Base-by-base conservation (phyloP, 2,888 invertebrate genomes). In the Cepaea hortensis region DNA sequence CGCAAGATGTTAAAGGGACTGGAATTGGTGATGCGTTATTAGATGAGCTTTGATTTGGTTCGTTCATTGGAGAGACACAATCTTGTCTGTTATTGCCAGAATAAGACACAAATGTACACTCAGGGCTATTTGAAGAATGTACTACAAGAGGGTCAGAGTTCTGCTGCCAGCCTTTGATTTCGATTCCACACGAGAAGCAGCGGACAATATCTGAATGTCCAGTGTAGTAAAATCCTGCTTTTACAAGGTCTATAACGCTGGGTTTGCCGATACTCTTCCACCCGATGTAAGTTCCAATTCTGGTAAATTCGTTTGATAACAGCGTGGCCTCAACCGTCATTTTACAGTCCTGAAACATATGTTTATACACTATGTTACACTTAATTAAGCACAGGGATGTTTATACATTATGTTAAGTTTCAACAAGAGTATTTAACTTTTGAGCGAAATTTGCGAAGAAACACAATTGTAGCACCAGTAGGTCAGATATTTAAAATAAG, bases 191-290 rank as follows among this genome's bases (percentile, higher is more conserved):
- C 5, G 84, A 81, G 76, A 89, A 91, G 70, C 91, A 91, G 2
- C 73, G 77, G 0, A 90, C 90, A 46, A 76, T 85, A 50, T 91
- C 91, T 13, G 70, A 76, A 6, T 79, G 65, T 15, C 90, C 90
- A 15, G 79, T 87, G 75, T 88, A 89, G 80, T 88, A 90, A 75
- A 91, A 91, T 6, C 91, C 91, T 1, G 90, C 89, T 48, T 88
- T 85, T 0, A 90, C 88, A 0, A 91, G 87, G 11, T 88, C 81
- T 65, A 88, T 70, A 6, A 90, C 65, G 65, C 61, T 80, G 6
- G 80, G 83, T 84, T 84, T 87, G n/a, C 77, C 86, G 15, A 20
- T 18, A 13, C 82, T 82, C 62, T 82, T 84, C 87, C 87, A 87
- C 9, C 80, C 80, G 11, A 62, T 35, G 50, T 50, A 87, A 6